These are phyloP conservation scores for Potorous gilbertii DNA, from an alignment of 2,797 vertebrate species.

Conservation along the genomic window DNA sequence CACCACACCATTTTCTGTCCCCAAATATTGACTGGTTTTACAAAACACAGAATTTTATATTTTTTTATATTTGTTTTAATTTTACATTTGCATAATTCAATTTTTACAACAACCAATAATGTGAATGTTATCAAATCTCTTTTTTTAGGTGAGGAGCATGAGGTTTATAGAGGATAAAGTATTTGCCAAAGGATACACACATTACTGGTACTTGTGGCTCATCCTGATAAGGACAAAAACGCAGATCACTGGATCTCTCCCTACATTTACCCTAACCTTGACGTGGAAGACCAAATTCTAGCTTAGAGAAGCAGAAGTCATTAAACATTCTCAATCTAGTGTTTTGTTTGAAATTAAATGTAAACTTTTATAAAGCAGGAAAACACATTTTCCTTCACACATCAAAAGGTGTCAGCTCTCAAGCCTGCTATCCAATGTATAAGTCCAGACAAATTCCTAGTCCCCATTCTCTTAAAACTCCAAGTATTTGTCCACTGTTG, in stretches of 20 bases:
- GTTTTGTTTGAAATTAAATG: not conserved
- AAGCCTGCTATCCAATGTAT: conserved; percentile 2
- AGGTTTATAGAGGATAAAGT: not conserved
- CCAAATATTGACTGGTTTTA: not conserved
- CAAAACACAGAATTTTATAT: not conserved
- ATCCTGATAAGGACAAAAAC: not conserved
- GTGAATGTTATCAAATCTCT: not conserved
- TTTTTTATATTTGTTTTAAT: too few species aligned
- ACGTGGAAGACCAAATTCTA: not conserved
- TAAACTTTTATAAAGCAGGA: not conserved
- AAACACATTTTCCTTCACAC: not conserved
- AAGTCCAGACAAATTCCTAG: conserved; percentile 36
- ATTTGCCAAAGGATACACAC: not conserved
- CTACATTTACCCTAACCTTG: not conserved
- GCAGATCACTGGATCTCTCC: not conserved
- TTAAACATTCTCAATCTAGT: not conserved
- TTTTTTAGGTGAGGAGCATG: not conserved
- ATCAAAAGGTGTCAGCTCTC: not conserved
- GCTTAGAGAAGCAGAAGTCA: not conserved
- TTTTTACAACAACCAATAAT: not conserved
- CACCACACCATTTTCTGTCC: not conserved
- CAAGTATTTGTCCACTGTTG: not conserved
- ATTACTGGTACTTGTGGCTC: not conserved
- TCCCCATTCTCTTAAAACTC: conserved; percentile 19
- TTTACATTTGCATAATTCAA: not conserved